Conservation (phyloP, 2,113 vertebrate genomes). For the Leuciscus idus region DNA sequence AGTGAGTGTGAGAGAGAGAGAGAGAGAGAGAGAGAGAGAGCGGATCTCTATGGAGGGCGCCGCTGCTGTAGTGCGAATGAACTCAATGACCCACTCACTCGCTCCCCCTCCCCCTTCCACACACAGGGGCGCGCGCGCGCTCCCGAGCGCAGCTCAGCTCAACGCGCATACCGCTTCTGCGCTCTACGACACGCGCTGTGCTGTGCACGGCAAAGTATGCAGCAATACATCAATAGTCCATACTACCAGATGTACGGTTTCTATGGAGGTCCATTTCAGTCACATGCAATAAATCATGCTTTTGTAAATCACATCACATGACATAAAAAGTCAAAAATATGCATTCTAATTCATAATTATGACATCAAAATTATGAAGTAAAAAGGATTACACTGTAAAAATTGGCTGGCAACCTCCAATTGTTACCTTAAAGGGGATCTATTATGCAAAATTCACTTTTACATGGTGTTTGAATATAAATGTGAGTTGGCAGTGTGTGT, state of each 20-base stretch:
- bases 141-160: not conserved
- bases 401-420: no score
- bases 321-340: no score
- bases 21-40: constrained; percentile 23
- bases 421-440: no score
- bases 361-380: no score
- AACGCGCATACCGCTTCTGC: constrained; percentile 6
- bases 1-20: not conserved
- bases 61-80: constrained; percentile 71
- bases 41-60: constrained; percentile 60
- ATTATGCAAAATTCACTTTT: no score
- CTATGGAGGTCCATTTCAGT: no score
- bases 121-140: constrained; percentile 1
- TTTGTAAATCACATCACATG: no score
- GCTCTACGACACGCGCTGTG: not conserved
- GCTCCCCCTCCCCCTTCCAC: constrained; percentile 49
- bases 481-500: no score
- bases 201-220: not conserved
- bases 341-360: no score
- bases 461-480: no score
- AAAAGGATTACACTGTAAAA: no score
- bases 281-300: no score
- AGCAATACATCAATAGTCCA: not conserved
- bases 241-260: not conserved
- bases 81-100: constrained; percentile 69